Base-by-base conservation (phyloP, 2,113 vertebrate genomes). In the Calyptommatus sinebrachiatus region DNA sequence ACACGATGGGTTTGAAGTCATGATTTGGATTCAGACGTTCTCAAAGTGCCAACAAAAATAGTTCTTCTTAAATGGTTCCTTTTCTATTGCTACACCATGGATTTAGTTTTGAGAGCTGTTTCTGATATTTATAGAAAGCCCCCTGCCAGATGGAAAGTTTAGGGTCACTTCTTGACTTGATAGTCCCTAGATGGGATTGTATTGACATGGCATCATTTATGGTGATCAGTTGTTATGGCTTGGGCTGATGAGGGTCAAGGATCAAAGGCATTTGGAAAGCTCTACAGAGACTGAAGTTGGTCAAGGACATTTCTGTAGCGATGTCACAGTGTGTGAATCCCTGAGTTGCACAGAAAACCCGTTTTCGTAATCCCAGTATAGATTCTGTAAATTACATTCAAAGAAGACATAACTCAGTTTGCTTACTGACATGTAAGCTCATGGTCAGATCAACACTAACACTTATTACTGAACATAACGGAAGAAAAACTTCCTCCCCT, bases 51-150 rank as follows among this genome's bases (percentile, higher is more conserved):
- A 78, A 20, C 72, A 21, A 28, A 8, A 20, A 7, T 11, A 4
- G 9, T 41, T 20, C 5, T 45, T 73, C n/a, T 18, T 16, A 31
- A 21, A 1, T 41, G 48, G 35, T 29, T 53, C 10, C 31, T 57
- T 63, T 60, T 57, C 12, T 21, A 84, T 86, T 62, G 85, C 18
- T 7, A 61, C 35, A 20, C 63, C 71, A 22, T 28, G 29, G 63
- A 20, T 10, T 65, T 82, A 79, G 22, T 7, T 68, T 8, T 24
- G 86, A 82, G 29, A 80, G 79, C 9, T 41, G 63, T 41, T 53
- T 62, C 50, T 71, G 21, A 48, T 77, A 29, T 57, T 53, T 76
- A 60, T 61, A 66, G 66, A 61, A 80, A 66, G 45, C 24, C 50
- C 7, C 22, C 46, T 35, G 22, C 41, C 24, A 66, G 29, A 53